Conservation (phyloP, 2,888 invertebrate genomes). For the Luffia ferchaultella region DNA sequence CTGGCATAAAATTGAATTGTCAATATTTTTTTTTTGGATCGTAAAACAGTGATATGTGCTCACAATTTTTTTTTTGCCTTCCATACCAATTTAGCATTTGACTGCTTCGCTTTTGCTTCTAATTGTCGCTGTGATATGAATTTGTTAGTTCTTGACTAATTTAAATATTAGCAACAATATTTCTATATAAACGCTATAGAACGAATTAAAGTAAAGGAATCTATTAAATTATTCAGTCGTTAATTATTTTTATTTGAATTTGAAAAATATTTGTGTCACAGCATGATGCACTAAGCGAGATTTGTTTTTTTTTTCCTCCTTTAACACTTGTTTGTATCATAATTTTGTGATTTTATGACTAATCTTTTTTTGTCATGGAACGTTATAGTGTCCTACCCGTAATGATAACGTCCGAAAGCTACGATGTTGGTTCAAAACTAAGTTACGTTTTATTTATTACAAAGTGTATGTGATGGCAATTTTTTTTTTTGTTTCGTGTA, state of each 20-base stretch:
- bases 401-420: too few species aligned
- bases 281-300: slow-evolving; percentile 49
- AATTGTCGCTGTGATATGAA: slow-evolving; percentile 49
- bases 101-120: slow-evolving; percentile 61
- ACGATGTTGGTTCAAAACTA: too few species aligned
- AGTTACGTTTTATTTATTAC: too few species aligned
- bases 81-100: slow-evolving; percentile 7
- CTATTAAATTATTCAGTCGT: neutral
- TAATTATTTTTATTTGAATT: neutral
- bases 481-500: too few species aligned
- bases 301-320: slow-evolving; percentile 45
- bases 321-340: slow-evolving; percentile 63
- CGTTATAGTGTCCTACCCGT: too few species aligned
- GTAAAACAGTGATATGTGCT: slow-evolving; percentile 30
- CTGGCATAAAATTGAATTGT: too few species aligned
- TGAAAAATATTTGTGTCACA: slow-evolving; percentile 24
- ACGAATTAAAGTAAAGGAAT: too few species aligned
- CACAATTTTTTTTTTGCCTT: slow-evolving; percentile 12
- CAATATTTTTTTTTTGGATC: too few species aligned
- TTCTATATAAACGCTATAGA: too few species aligned
- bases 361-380: slow-evolving; percentile 40
- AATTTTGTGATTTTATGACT: slow-evolving; percentile 40
- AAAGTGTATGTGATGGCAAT: too few species aligned
- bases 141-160: too few species aligned
- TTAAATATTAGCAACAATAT: too few species aligned